phyloP scores from a whole-genome alignment of 2,888 invertebrate species.

The Uropetala carovei region DNA sequence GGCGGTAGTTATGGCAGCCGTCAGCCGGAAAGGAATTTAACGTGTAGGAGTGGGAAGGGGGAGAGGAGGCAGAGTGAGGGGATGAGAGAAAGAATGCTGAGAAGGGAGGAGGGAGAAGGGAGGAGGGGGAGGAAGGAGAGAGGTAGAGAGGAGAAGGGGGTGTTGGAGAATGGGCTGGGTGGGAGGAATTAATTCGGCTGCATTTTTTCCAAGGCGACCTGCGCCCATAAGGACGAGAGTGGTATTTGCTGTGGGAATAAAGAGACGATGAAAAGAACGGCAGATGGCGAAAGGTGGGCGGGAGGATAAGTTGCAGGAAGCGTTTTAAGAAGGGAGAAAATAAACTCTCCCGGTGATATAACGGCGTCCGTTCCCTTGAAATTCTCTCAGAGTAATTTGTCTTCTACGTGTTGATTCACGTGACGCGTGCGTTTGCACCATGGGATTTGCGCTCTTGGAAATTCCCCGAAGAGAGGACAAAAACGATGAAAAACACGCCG shows the following conservation, averaged over 20 bases:
- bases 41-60: too few relatives aligned
- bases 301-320: background rate
- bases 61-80: too few relatives aligned
- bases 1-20: background rate
- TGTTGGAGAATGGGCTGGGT: background rate
- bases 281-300: background rate
- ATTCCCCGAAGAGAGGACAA: background rate
- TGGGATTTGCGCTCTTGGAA: background rate
- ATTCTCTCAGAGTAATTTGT: background rate
- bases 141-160: background rate
- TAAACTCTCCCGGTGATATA: background rate
- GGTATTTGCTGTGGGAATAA: background rate
- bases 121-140: background rate
- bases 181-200: constrained; percentile 1
- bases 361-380: background rate
- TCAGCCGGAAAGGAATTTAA: too few relatives aligned
- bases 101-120: background rate
- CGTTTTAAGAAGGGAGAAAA: constrained; percentile 4
- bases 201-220: constrained; percentile 28
- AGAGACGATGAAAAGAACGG: background rate
- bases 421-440: background rate
- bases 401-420: background rate
- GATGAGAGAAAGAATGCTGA: too few relatives aligned
- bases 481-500: background rate
- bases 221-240: background rate